phyloP scores from a whole-genome alignment of 2,888 invertebrate genomes.

The Nematopogon swammerdamellus region DNA sequence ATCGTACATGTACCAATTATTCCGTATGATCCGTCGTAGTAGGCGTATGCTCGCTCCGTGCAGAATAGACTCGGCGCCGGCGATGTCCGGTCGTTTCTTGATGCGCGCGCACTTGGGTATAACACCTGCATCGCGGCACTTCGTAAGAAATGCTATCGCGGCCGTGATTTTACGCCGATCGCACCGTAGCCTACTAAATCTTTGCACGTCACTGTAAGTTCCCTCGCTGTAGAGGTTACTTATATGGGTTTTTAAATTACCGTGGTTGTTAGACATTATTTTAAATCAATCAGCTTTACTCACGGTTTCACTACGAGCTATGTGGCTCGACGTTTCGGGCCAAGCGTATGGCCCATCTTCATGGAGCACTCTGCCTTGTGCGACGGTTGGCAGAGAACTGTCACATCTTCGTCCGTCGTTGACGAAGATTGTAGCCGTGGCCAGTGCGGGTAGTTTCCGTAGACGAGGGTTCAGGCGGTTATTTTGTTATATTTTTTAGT shows the following conservation, averaged over 20 bases:
- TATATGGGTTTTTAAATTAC: neutral
- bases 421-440: too few species aligned
- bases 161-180: neutral
- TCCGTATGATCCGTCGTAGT: neutral
- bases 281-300: too few species aligned
- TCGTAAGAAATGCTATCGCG: neutral
- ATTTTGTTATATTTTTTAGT: too few species aligned
- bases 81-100: neutral
- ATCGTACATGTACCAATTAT: too few species aligned
- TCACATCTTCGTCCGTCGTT: too few species aligned
- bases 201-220: neutral
- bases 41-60: neutral
- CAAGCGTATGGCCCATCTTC: too few species aligned
- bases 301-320: too few species aligned
- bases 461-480: too few species aligned
- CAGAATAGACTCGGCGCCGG: neutral
- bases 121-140: neutral
- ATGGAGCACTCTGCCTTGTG: too few species aligned
- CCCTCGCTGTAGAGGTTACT: neutral
- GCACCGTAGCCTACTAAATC: neutral
- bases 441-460: too few species aligned
- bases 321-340: too few species aligned
- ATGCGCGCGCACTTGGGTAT: neutral
- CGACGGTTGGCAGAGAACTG: too few species aligned
- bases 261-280: neutral